These are phyloP conservation scores for Acanthurus tractus DNA, from an alignment of 2,797 vertebrate genomes.

Conservation along the genomic window DNA sequence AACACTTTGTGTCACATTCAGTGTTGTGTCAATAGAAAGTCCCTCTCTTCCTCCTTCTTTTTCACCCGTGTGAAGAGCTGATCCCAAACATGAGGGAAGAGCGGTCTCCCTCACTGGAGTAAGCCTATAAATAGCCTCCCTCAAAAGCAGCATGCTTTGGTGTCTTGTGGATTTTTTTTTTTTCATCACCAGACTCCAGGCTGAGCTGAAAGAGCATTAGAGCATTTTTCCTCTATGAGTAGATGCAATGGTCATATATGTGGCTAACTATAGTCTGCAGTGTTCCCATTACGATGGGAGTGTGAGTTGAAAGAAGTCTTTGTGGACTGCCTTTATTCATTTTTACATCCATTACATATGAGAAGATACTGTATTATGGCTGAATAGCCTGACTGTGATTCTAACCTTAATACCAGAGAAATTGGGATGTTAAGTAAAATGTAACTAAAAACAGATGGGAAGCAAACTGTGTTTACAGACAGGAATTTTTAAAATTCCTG, in stretches of 20 bases:
- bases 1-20: constrained; percentile 61
- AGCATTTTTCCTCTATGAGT: constrained; percentile 43
- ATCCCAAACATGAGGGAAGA: constrained; percentile 69
- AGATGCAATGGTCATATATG: constrained; percentile 32
- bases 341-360: constrained; percentile 24
- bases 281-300: constrained; percentile 40
- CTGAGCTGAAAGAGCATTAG: constrained; percentile 37
- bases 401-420: no score
- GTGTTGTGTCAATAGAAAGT: constrained; percentile 63
- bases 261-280: constrained; percentile 37
- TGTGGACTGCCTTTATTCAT: constrained; percentile 55
- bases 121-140: constrained; percentile 78
- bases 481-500: no score
- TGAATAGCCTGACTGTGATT: neutral
- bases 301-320: constrained; percentile 63
- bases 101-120: constrained; percentile 65
- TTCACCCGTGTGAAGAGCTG: constrained; percentile 63
- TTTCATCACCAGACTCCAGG: constrained; percentile 49
- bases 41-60: constrained; percentile 20
- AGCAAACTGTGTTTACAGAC: no score
- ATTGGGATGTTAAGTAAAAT: no score
- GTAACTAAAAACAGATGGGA: no score
- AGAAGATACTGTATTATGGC: constrained; percentile 30
- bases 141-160: constrained; percentile 67
- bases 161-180: constrained; percentile 52